Percentiles rank a stretch among this genome's conserved stretches.
Evolutionary conservation across 2,888 invertebrate genomes (phyloP).

Genomic region (Drosophila pseudotakahashii): DNA sequence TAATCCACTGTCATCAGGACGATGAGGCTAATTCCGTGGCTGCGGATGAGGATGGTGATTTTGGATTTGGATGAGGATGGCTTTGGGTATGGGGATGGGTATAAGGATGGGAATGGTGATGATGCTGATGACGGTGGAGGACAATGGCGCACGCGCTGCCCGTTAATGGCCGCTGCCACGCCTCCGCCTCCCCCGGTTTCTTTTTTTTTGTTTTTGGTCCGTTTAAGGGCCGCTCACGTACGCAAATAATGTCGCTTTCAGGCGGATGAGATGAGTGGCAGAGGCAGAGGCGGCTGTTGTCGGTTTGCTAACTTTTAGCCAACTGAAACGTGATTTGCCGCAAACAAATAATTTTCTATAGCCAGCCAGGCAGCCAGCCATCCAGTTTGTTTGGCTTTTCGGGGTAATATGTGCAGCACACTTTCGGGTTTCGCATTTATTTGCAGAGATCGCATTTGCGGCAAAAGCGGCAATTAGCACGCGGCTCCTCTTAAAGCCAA

Average conservation of each 20-base stretch:
- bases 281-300: conserved; percentile 35
- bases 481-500: conserved; percentile 12
- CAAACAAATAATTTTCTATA: conserved; percentile 58
- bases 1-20: conserved; percentile 30
- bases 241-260: conserved; percentile 60
- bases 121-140: conserved; percentile 17
- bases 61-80: background rate
- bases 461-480: conserved; percentile 42
- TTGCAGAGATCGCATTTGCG: conserved; percentile 40
- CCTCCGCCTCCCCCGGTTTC: background rate
- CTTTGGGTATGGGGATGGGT: background rate
- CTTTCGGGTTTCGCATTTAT: conserved; percentile 27
- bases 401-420: conserved; percentile 21
- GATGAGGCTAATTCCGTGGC: background rate
- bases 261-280: conserved; percentile 26
- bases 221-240: conserved; percentile 50
- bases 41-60: background rate
- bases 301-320: conserved; percentile 55
- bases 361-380: conserved; percentile 11
- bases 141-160: conserved; percentile 57
- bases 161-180: conserved; percentile 51
- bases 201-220: conserved; percentile 3
- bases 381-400: conserved; percentile 13
- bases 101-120: background rate
- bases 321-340: conserved; percentile 59